These are phyloP conservation scores for Sandelia bainsii DNA, from an alignment of 2,797 vertebrate species.

Conservation along the genomic window DNA sequence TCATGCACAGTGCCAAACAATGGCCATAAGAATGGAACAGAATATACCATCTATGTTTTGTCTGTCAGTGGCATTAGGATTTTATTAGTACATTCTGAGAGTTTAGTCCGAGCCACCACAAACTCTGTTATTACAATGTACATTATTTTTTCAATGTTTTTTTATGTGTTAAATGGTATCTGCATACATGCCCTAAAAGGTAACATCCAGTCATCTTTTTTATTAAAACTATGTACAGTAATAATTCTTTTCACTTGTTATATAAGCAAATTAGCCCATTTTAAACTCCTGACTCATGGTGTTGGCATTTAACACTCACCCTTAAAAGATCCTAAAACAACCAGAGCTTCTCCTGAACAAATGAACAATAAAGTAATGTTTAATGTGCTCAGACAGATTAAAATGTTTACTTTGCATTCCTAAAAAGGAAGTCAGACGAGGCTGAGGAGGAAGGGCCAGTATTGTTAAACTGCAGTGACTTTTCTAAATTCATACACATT, in stretches of 20 bases:
- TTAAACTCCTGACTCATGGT: slow-evolving; percentile 33
- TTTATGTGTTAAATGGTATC: slow-evolving; percentile 50
- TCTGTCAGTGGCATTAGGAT: slow-evolving; percentile 40
- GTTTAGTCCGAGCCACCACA: slow-evolving; percentile 53
- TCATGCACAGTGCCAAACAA: slow-evolving; percentile 77
- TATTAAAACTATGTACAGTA: slow-evolving; percentile 4
- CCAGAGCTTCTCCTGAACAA: slow-evolving; percentile 9
- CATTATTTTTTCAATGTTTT: slow-evolving; percentile 44
- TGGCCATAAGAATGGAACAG: slow-evolving; percentile 58
- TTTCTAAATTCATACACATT: slow-evolving; percentile 23
- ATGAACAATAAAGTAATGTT: slow-evolving; percentile 15
- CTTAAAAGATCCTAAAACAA: slow-evolving; percentile 1
- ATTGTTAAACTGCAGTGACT: slow-evolving; percentile 16
- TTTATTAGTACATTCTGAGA: slow-evolving; percentile 62
- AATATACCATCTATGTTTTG: slow-evolving; percentile 34
- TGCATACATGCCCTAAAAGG: slow-evolving; percentile 64
- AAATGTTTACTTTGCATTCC: slow-evolving; percentile 24
- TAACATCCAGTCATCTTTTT: slow-evolving; percentile 54
- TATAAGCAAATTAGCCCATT: slow-evolving; percentile 30
- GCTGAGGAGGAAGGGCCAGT: slow-evolving; percentile 2
- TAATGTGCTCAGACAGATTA: slow-evolving; percentile 21
- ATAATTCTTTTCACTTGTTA: slow-evolving; percentile 16
- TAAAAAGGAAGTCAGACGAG: slow-evolving; percentile 24
- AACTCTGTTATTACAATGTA: slow-evolving; percentile 48
- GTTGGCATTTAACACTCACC: slow-evolving; percentile 16